These are phyloP conservation scores for Epizoanthus fatuus DNA, from an alignment of 92 coral and sea anemone genomes.

Conservation along the genomic window DNA sequence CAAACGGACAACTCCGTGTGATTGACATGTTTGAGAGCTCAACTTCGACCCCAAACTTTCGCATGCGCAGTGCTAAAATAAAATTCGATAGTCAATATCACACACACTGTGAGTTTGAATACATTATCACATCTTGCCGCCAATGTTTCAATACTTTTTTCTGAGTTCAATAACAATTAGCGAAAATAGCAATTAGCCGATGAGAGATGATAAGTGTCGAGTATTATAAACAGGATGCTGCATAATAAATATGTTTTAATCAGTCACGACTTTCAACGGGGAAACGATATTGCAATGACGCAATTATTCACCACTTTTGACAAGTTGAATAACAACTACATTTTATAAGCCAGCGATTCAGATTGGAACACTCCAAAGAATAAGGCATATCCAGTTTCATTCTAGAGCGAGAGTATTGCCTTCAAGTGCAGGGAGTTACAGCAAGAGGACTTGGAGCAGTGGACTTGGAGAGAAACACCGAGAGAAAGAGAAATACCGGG, in stretches of 20 bases:
- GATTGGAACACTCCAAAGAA: neutral
- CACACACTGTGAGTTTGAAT: neutral
- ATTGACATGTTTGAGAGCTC: neutral
- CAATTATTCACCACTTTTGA: neutral
- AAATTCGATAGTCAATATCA: neutral
- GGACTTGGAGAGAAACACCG: neutral
- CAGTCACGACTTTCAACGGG: neutral
- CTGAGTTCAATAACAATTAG: neutral
- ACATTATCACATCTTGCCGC: neutral
- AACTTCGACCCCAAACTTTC: too few species aligned
- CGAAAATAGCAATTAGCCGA: neutral
- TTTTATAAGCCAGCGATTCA: neutral
- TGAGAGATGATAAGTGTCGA: neutral
- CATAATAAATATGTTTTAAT: neutral
- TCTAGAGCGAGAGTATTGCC: neutral
- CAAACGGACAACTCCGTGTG: neutral
- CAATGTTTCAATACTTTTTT: neutral
- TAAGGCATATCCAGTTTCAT: neutral
- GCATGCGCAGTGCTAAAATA: neutral
- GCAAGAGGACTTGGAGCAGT: neutral
- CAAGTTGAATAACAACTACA: neutral
- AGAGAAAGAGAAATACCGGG: neutral
- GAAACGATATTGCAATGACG: neutral
- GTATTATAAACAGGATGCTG: neutral
- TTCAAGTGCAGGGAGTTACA: neutral